Conservation (phyloP, 2,888 invertebrate species). For the Cheilosia impressa region DNA sequence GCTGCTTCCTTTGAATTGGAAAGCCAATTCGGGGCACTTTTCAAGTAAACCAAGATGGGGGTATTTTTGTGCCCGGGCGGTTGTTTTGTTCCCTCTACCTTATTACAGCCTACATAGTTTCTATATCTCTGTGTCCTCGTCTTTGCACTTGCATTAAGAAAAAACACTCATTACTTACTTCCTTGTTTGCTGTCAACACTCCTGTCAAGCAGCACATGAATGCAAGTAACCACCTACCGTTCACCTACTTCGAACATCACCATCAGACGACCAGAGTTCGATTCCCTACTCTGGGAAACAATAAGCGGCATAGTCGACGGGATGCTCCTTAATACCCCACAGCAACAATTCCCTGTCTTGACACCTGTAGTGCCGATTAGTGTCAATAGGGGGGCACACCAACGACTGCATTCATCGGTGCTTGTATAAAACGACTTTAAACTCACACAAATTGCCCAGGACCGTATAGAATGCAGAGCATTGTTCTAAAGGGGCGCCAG, state of each 20-base stretch:
- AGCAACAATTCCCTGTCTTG: conserved; percentile 25
- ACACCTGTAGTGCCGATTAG: conserved; percentile 39
- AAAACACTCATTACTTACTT: not conserved
- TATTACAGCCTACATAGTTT: not conserved
- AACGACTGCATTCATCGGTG: not conserved
- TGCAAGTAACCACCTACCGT: too few species aligned
- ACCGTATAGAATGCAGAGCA: not conserved
- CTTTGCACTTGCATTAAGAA: not conserved
- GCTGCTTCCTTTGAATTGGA: conserved; percentile 48
- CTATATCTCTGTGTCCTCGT: not conserved
- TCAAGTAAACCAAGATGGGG: too few species aligned
- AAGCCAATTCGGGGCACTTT: conserved; percentile 34
- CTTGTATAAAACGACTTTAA: not conserved
- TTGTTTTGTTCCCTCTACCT: not conserved
- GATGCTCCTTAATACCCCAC: not conserved
- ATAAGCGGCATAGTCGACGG: not conserved
- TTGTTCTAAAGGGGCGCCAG: conserved; percentile 28
- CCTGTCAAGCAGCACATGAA: not conserved
- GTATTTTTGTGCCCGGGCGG: too few species aligned
- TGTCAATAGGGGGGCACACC: conserved; percentile 9
- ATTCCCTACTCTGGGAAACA: not conserved
- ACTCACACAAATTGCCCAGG: conserved; percentile 15
- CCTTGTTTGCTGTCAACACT: not conserved
- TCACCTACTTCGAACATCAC: not conserved
- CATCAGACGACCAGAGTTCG: not conserved